A percentile compares a stretch with the other conserved stretches of the same genome.
Conservation (phyloP, 1,140 invertebrate species). For the Hydropsyche tenuis region DNA sequence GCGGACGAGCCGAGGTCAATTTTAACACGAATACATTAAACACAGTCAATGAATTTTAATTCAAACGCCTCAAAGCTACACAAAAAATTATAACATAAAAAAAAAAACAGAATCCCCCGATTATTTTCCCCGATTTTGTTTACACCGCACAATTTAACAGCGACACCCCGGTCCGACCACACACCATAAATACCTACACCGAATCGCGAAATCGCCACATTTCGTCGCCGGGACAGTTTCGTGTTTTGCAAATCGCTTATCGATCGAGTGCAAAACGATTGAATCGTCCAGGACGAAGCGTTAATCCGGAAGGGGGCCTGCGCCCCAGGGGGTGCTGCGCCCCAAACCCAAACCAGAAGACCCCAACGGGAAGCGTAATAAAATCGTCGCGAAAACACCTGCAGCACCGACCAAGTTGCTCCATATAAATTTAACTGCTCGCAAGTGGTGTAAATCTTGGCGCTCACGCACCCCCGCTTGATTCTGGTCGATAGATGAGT, state of each 20-base stretch:
- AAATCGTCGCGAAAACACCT: slow-evolving; percentile 36
- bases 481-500: too few relatives aligned
- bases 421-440: slow-evolving; percentile 37
- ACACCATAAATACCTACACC: background rate
- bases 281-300: slow-evolving; percentile 22
- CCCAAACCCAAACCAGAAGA: background rate
- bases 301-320: slow-evolving; percentile 10
- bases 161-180: background rate
- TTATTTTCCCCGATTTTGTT: background rate
- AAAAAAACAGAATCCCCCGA: too few relatives aligned
- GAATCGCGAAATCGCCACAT: background rate
- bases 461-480: too few relatives aligned
- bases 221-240: slow-evolving; percentile 1
- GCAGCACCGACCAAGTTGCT: slow-evolving; percentile 4
- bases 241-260: slow-evolving; percentile 2
- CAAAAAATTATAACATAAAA: too few relatives aligned
- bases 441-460: too few relatives aligned
- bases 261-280: slow-evolving; percentile 16
- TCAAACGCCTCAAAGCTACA: too few relatives aligned
- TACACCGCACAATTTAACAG: background rate
- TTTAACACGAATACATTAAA: too few relatives aligned
- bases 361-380: slow-evolving; percentile 8
- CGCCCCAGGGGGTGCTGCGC: background rate
- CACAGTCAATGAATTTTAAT: too few relatives aligned
- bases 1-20: too few relatives aligned